Conservation (phyloP, 2,888 invertebrate genomes). For the Xestia xanthographa region DNA sequence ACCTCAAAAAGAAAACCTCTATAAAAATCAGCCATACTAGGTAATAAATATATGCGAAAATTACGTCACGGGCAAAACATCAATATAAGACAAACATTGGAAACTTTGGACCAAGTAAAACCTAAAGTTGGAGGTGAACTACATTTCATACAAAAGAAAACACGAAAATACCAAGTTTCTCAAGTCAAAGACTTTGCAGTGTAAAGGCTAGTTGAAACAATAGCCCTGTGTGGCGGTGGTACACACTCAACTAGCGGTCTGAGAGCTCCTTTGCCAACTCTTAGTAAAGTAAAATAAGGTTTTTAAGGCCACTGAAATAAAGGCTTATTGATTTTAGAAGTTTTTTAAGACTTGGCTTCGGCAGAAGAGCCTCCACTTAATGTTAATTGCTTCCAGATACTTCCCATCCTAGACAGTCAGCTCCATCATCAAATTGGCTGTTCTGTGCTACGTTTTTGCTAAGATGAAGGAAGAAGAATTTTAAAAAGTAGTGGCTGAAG, state of each 20-base stretch:
- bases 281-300: not conserved
- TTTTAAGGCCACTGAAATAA: not conserved
- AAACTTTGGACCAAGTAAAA: not conserved
- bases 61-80: no score
- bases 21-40: no score
- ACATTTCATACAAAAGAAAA: constrained; percentile 16
- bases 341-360: not conserved
- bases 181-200: constrained; percentile 37
- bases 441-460: not conserved
- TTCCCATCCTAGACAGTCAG: not conserved
- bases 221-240: not conserved
- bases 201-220: constrained; percentile 42
- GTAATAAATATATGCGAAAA: no score
- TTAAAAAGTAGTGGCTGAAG: not conserved
- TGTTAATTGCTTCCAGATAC: not conserved
- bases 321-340: not conserved
- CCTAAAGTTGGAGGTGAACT: not conserved
- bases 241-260: constrained; percentile 34
- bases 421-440: not conserved
- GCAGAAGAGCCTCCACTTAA: no score
- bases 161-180: constrained; percentile 20
- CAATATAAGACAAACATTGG: not conserved
- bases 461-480: not conserved
- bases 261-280: constrained; percentile 31
- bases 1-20: no score